Conservation (phyloP, 2,113 vertebrate genomes). For the Condylura cristata region DNA sequence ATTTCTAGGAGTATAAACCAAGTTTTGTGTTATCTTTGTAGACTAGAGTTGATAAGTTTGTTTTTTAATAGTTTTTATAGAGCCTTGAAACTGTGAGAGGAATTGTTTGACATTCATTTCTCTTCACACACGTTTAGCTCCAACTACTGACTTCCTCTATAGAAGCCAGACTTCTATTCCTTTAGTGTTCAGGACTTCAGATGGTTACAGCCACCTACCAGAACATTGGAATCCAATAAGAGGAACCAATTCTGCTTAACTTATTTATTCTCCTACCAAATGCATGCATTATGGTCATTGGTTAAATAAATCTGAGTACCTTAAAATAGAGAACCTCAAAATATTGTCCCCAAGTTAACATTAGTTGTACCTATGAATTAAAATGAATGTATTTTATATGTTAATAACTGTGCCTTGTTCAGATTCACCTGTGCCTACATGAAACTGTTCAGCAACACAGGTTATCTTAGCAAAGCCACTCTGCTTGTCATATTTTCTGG, state of each 20-base stretch:
- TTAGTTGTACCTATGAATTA: not conserved
- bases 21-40: not conserved
- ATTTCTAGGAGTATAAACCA: not conserved
- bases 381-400: not conserved
- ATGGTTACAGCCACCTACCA: not conserved
- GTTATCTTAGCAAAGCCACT: not conserved
- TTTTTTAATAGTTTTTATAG: not conserved
- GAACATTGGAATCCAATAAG: not conserved
- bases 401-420: not conserved
- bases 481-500: not conserved
- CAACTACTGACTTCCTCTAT: not conserved
- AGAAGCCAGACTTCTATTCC: not conserved
- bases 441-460: not conserved
- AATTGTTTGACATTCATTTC: not conserved
- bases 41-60: not conserved
- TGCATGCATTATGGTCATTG: accelerated
- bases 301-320: not conserved
- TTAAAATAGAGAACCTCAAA: not conserved
- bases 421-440: not conserved
- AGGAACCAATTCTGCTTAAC: not conserved
- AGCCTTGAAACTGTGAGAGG: not conserved
- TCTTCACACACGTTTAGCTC: not conserved
- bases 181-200: not conserved
- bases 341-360: not conserved
- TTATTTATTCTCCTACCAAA: not conserved